phyloP scores from a whole-genome alignment of 2,797 vertebrate genomes.

The Pangasius sanitwongsei region DNA sequence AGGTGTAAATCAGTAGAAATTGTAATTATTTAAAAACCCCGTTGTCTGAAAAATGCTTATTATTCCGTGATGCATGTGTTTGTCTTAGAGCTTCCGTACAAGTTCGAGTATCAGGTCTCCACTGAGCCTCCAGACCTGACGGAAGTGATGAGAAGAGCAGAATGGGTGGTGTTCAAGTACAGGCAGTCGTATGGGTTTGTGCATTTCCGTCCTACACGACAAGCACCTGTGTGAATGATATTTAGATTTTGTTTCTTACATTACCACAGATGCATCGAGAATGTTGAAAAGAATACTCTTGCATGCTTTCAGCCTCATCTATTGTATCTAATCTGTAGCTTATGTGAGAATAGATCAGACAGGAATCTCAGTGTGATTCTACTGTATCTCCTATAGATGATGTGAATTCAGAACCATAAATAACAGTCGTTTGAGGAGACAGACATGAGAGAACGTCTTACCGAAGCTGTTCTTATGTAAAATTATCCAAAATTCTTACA shows the following conservation, averaged over 20 bases:
- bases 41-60: neutral
- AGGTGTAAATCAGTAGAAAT: neutral
- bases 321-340: neutral
- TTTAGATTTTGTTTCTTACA: neutral
- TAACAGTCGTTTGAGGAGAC: neutral
- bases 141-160: conserved; percentile 86
- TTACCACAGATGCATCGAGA: neutral
- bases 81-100: conserved; percentile 88
- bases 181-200: conserved; percentile 82
- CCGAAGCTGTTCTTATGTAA: neutral
- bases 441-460: neutral
- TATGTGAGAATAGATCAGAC: neutral
- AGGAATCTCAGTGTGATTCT: neutral
- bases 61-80: neutral
- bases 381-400: neutral
- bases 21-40: neutral
- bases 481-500: neutral
- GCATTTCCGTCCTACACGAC: neutral
- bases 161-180: conserved; percentile 95
- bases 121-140: conserved; percentile 87
- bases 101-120: conserved; percentile 87
- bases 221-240: neutral
- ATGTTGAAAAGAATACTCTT: neutral
- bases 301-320: neutral
- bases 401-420: neutral